Conservation (phyloP, 2,888 invertebrate genomes). For the Seira musarum region DNA sequence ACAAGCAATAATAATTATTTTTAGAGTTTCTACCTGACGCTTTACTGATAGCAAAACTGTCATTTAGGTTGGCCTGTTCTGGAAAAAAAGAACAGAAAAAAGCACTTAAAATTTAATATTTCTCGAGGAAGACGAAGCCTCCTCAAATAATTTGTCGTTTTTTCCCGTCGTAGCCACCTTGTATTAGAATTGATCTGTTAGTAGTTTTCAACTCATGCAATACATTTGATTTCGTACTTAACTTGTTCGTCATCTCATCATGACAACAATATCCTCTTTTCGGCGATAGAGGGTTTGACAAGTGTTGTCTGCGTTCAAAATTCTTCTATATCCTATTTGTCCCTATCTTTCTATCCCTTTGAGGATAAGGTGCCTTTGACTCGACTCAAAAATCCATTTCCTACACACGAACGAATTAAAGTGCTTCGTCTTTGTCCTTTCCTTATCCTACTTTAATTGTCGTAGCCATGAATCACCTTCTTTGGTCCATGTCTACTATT, state of each 20-base stretch:
- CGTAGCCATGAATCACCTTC: neutral
- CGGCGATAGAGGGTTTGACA: neutral
- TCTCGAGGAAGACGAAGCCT: too few species aligned
- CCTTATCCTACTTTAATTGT: too few species aligned
- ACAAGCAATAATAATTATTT: conserved; percentile 7
- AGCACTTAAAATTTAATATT: conserved; percentile 10
- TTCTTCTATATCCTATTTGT: neutral
- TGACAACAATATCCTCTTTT: neutral
- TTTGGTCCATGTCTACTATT: neutral
- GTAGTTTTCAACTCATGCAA: neutral
- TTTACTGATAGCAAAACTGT: neutral
- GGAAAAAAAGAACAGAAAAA: neutral
- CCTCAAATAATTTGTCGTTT: neutral
- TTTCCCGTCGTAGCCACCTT: neutral
- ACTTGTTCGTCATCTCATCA: too few species aligned
- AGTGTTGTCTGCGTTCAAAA: neutral
- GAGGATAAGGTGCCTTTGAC: neutral
- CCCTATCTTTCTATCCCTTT: neutral
- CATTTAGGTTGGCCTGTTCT: neutral
- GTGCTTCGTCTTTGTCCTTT: neutral
- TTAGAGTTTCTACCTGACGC: neutral
- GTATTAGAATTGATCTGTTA: neutral
- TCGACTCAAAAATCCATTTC: too few species aligned
- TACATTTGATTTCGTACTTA: neutral
- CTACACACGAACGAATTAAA: neutral